Conservation (phyloP, 2,888 invertebrate species). For the Nephrotoma guestfalica region DNA sequence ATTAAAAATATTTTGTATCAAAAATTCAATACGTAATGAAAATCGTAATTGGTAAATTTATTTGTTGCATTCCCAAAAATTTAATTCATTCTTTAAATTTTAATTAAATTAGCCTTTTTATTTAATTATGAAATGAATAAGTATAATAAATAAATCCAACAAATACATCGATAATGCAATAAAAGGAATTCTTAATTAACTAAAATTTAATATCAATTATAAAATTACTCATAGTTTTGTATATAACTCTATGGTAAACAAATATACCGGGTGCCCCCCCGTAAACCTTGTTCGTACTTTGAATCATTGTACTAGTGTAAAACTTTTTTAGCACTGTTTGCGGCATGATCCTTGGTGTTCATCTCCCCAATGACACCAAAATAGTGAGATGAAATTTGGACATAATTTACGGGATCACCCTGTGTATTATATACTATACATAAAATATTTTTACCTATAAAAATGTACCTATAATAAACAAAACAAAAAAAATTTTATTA, state of each 20-base stretch:
- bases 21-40: neutral
- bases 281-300: no score
- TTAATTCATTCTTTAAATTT: neutral
- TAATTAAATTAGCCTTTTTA: neutral
- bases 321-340: no score
- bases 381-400: no score
- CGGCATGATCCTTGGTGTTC: no score
- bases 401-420: no score
- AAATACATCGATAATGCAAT: constrained; percentile 5
- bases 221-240: constrained; percentile 4
- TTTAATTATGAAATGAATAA: neutral
- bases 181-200: constrained; percentile 2
- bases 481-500: neutral
- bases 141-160: neutral
- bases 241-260: neutral
- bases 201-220: neutral
- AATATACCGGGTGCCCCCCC: no score
- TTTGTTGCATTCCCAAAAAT: neutral
- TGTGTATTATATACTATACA: no score
- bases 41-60: neutral
- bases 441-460: neutral
- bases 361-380: no score
- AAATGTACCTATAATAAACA: neutral
- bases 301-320: no score
- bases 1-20: neutral